These are phyloP conservation scores for Uloborus plumipes DNA, from an alignment of 2,888 invertebrate genomes.

Conservation along the genomic window DNA sequence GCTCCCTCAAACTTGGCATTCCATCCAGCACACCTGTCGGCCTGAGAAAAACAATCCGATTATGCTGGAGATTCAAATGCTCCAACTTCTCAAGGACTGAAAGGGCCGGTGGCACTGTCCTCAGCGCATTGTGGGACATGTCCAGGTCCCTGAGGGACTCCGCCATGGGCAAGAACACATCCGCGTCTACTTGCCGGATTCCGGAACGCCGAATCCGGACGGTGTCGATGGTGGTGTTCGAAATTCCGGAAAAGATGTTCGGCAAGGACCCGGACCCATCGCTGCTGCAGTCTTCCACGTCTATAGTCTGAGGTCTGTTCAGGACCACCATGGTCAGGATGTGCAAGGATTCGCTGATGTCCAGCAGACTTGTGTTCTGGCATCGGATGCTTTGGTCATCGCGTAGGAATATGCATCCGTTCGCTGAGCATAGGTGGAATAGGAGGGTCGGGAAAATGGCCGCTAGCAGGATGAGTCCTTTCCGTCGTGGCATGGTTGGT, in stretches of 20 bases:
- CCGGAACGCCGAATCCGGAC: conserved; percentile 20
- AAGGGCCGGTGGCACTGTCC: conserved; percentile 30
- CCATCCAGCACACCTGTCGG: conserved; percentile 16
- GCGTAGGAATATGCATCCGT: conserved; percentile 34
- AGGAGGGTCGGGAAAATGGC: not conserved
- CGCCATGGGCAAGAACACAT: conserved; percentile 11
- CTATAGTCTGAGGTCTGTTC: conserved; percentile 31
- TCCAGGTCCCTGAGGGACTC: conserved; percentile 25
- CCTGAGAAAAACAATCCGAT: conserved; percentile 23
- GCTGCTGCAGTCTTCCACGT: conserved; percentile 23
- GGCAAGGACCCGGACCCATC: not conserved
- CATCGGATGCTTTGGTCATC: conserved; percentile 53
- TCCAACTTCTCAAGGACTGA: conserved; percentile 10
- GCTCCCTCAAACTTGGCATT: conserved; percentile 14
- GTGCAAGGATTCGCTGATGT: conserved; percentile 42
- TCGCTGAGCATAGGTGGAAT: conserved; percentile 6
- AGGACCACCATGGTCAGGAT: conserved; percentile 29
- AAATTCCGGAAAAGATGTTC: conserved; percentile 9
- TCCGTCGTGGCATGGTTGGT: too few species aligned
- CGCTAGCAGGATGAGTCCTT: not conserved
- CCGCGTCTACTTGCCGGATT: conserved; percentile 6
- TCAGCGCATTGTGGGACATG: conserved; percentile 44
- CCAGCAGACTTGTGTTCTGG: conserved; percentile 35
- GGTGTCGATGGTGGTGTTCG: conserved; percentile 14
- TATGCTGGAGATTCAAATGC: conserved; percentile 36